These are phyloP conservation scores for Prunella strophiata DNA, from an alignment of 2,797 vertebrate genomes.

Conservation along the genomic window DNA sequence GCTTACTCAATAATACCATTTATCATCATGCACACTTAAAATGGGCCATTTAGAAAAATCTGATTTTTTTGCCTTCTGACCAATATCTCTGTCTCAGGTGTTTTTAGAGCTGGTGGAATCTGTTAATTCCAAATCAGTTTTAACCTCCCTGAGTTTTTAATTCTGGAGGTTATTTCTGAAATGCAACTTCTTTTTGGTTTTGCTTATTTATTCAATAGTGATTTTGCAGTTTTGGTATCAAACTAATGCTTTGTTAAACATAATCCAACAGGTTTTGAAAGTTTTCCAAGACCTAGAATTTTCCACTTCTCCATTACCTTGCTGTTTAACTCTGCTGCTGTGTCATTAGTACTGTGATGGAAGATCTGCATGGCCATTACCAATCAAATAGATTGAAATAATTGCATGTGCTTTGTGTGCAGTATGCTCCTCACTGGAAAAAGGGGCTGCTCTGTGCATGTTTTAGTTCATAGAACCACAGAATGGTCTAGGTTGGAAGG, in stretches of 20 bases:
- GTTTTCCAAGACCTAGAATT: neutral
- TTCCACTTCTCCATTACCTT: neutral
- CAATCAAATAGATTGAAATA: neutral
- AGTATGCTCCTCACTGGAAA: neutral
- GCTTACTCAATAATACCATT: neutral
- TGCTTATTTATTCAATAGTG: neutral
- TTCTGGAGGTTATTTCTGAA: neutral
- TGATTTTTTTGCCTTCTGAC: neutral
- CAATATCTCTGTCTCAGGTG: rapidly evolving
- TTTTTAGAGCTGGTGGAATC: neutral
- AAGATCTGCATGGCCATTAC: neutral
- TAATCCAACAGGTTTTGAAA: neutral
- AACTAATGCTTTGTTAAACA: neutral
- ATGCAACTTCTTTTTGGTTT: neutral
- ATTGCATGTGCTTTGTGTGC: neutral
- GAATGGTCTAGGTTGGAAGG: neutral
- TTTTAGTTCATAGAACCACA: neutral
- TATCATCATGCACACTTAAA: neutral
- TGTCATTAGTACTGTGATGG: neutral
- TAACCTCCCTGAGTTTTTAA: neutral
- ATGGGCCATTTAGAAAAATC: neutral
- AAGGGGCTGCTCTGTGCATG: rapidly evolving
- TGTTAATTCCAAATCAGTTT: neutral
- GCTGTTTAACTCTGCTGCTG: neutral
- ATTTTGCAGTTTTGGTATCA: neutral